Evolutionary conservation across 2,113 vertebrate species (phyloP), one percentile per base, ranked within the genome.

Genomic region (Caranx ignobilis): DNA sequence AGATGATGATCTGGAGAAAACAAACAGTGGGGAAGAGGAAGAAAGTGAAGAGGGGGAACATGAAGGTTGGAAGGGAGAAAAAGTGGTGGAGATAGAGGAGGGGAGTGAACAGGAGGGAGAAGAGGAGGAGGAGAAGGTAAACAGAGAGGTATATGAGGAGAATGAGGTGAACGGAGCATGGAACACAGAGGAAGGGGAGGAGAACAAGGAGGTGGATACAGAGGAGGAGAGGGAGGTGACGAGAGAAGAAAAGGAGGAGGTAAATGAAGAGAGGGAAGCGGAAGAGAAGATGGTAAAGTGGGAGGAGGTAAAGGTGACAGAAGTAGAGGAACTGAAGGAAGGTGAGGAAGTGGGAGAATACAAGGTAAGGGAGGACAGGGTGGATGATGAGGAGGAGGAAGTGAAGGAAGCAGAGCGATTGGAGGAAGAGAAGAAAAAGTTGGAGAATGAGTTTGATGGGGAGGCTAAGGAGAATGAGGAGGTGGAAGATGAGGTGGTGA

Each of bases 31-130:
- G 6, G 56, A 78, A 19, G 56, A 78, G 13, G 86, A 81, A 35
- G 41, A 52, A 35, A 69, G 56, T 18, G 60, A 26, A 47, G 61
- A 75, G 18, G 75, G 79, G 10, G 54, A 52, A n/a, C 37, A 63
- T n/a, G 54, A 60, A 57, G 57, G 7, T 9, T 18, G 1, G 15
- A 31, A 55, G 5, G 4, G 16, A n/a, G 39, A 68, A 55, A 19
- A 50, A n/a, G n/a, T 63, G 0, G 34, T 55, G 31, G 55, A 43
- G 45, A 4, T 31, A 3, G 11, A 32, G 39, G 55, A 56, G 3
- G 11, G 2, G 21, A 16, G 39, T 12, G 65, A 73, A 4, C 37
- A 50, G 35, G 67, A 11, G 16, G 66, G 32, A 10, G 60, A 35
- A 26, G 39, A n/a, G 13, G 15, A 37, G 19, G 19, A 39, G 18